Evolutionary conservation across 1,140 invertebrate genomes (phyloP).

Genomic region (Melitaea cinxia): DNA sequence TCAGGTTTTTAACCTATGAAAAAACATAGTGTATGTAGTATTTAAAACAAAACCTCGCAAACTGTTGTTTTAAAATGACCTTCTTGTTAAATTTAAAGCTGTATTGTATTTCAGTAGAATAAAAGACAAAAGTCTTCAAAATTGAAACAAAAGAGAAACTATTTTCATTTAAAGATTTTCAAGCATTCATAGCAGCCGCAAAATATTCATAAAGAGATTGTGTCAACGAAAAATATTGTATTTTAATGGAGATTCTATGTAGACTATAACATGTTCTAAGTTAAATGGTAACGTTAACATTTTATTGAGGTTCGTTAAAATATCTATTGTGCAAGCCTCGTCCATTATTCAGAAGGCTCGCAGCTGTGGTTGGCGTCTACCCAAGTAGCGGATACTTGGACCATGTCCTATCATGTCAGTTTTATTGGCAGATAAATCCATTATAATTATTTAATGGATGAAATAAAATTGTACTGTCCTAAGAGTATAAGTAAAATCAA

Average conservation of each 20-base stretch:
- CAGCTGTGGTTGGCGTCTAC: conserved; percentile 31
- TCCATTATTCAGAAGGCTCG: conserved; percentile 38
- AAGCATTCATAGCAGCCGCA: background rate
- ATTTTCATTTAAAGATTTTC: background rate
- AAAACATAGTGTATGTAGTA: background rate
- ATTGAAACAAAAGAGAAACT: background rate
- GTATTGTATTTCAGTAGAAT: background rate
- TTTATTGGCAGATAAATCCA: conserved; percentile 7
- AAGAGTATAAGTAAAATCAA: background rate
- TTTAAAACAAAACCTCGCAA: background rate
- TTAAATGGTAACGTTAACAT: conserved; percentile 40
- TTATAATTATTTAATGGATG: background rate
- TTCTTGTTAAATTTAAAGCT: background rate
- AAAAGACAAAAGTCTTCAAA: too few relatives aligned
- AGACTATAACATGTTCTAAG: conserved; percentile 18
- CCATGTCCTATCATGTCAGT: conserved; percentile 25
- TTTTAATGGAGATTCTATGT: conserved; percentile 13
- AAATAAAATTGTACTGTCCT: background rate
- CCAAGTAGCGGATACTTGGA: conserved; percentile 35
- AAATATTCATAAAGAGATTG: background rate
- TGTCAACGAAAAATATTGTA: background rate
- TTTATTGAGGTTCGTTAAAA: conserved; percentile 36
- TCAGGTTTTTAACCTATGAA: background rate
- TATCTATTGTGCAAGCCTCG: conserved; percentile 33
- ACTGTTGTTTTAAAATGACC: background rate